A percentile compares a stretch with the other conserved stretches of the same genome.
phyloP scores from a whole-genome alignment of 1,140 invertebrate species.

The Gyrodactylus bullatarudis region DNA sequence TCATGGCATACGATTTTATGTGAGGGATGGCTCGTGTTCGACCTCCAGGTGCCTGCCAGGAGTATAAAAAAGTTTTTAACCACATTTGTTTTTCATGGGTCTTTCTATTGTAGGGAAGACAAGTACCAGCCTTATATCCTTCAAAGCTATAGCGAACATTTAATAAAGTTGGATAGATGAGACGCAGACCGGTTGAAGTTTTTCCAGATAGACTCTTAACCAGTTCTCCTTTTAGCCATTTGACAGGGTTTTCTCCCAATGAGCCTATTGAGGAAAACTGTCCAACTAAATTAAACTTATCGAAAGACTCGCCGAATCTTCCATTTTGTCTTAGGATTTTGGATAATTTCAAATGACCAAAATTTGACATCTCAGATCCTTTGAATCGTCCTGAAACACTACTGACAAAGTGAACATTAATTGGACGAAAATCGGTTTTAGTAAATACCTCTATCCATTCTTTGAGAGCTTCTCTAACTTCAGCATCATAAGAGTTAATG shows the following conservation, averaged over 20 bases:
- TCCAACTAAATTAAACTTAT: slow-evolving; percentile 33
- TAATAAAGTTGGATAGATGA: slow-evolving; percentile 33
- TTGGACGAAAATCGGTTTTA: slow-evolving; percentile 25
- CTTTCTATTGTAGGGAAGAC: slow-evolving; percentile 46
- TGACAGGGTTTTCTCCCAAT: slow-evolving; percentile 32
- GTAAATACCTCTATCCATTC: slow-evolving; percentile 39
- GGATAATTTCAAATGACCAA: slow-evolving; percentile 36
- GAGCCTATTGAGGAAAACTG: slow-evolving; percentile 66
- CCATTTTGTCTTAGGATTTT: slow-evolving; percentile 19
- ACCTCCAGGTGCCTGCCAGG: slow-evolving; percentile 13
- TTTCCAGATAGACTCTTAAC: slow-evolving; percentile 24
- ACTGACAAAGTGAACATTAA: slow-evolving; percentile 37
- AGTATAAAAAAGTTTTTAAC: slow-evolving; percentile 41
- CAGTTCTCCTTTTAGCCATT: slow-evolving; percentile 34
- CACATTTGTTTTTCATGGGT: slow-evolving; percentile 50
- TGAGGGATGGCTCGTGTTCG: slow-evolving; percentile 8
- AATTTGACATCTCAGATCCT: slow-evolving; percentile 23
- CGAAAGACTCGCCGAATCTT: slow-evolving; percentile 11
- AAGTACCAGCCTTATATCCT: slow-evolving; percentile 42
- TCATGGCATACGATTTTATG: slow-evolving; percentile 8
- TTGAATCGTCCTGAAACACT: slow-evolving; percentile 45
- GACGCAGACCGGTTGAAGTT: neutral
- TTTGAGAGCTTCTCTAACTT: slow-evolving; percentile 25
- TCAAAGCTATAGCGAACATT: slow-evolving; percentile 50
- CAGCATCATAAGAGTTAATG: slow-evolving; percentile 33